Evolutionary conservation across 2,888 invertebrate genomes (phyloP).

Genomic region (Caenorhabditis afra): DNA sequence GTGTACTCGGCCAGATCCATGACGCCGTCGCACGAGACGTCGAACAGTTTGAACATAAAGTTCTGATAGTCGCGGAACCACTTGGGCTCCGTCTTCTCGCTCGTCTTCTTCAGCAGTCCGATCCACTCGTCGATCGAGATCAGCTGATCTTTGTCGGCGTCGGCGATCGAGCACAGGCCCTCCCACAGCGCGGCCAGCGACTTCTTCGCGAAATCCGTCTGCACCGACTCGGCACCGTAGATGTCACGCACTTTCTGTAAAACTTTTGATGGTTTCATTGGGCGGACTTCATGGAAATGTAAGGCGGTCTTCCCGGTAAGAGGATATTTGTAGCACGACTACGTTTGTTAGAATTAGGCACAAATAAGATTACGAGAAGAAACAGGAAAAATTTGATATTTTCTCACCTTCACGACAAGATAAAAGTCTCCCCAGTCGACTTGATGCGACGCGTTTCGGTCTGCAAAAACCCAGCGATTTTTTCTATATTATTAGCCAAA

Average conservation of each 20-base stretch:
- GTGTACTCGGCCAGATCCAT: slow-evolving; percentile 79
- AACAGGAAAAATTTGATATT: too few species aligned
- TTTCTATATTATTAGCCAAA: neutral
- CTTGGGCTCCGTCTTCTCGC: slow-evolving; percentile 70
- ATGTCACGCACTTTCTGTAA: slow-evolving; percentile 79
- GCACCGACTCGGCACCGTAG: slow-evolving; percentile 79
- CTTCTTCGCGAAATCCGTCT: slow-evolving; percentile 74
- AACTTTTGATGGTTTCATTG: too few species aligned
- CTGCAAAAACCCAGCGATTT: slow-evolving; percentile 60
- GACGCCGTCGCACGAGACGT: slow-evolving; percentile 79
- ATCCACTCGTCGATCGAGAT: slow-evolving; percentile 78
- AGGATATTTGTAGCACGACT: too few species aligned
- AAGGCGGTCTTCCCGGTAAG: too few species aligned
- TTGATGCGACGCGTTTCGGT: slow-evolving; percentile 75
- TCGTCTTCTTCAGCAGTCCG: slow-evolving; percentile 68
- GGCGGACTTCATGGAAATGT: too few species aligned
- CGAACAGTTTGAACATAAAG: slow-evolving; percentile 80
- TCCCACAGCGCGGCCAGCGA: slow-evolving; percentile 78
- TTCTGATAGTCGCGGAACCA: slow-evolving; percentile 79
- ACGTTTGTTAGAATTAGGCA: too few species aligned
- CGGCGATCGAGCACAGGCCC: slow-evolving; percentile 75
- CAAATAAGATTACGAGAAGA: too few species aligned
- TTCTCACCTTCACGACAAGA: slow-evolving; percentile 76
- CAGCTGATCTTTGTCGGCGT: slow-evolving; percentile 74
- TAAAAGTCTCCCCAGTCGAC: slow-evolving; percentile 80